A percentile compares a stretch with the other conserved stretches of the same genome.
phyloP scores from a whole-genome alignment of 2,888 invertebrate species.

The Cataglyphis rosenhaueri region DNA sequence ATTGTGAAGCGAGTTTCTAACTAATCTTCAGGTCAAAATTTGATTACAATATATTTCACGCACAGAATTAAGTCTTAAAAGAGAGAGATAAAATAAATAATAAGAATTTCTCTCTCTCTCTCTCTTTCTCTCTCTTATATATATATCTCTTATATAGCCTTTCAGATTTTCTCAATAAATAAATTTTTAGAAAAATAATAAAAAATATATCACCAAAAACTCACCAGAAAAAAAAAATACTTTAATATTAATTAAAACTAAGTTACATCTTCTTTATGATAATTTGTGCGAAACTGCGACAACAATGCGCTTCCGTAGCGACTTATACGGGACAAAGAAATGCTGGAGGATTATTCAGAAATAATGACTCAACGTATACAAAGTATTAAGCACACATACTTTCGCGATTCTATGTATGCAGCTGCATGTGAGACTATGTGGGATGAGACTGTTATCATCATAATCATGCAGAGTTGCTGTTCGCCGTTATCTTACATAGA shows the following conservation, averaged over 20 bases:
- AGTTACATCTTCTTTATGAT: constrained; percentile 17
- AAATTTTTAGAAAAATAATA: neutral
- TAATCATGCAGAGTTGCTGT: neutral
- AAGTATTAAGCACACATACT: constrained; percentile 39
- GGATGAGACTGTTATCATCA: neutral
- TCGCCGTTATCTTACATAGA: constrained; percentile 13
- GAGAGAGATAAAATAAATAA: neutral
- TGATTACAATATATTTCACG: neutral
- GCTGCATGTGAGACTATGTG: constrained; percentile 32
- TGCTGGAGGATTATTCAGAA: constrained; percentile 73
- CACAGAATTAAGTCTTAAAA: neutral
- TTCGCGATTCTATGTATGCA: constrained; percentile 46
- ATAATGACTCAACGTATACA: constrained; percentile 70
- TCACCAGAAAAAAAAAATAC: neutral
- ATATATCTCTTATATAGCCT: no score
- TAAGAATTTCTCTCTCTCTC: neutral
- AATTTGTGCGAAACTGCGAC: constrained; percentile 12
- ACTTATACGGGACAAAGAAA: constrained; percentile 64
- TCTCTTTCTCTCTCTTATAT: no score
- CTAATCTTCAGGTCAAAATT: neutral
- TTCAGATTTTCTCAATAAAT: neutral
- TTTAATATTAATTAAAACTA: neutral
- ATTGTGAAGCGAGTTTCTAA: neutral
- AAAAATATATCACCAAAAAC: neutral
- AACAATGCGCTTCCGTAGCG: constrained; percentile 61